These are phyloP conservation scores for Parnassius smintheus DNA, from an alignment of 2,888 invertebrate genomes.

Conservation along the genomic window DNA sequence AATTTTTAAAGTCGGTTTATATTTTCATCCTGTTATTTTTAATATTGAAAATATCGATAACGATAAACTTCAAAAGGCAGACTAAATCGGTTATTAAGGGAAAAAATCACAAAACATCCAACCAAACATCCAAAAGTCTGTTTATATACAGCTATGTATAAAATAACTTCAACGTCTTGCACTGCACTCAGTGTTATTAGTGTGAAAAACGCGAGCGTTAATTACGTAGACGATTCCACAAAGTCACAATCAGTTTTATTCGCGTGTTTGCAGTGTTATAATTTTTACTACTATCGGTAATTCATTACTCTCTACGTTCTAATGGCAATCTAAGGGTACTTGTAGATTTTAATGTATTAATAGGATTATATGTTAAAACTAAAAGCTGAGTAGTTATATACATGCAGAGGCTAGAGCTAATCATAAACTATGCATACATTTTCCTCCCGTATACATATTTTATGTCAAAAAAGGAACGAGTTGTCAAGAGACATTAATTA, in stretches of 20 bases:
- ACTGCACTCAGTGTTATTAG: constrained; percentile 27
- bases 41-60: no score
- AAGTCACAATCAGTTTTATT: background rate
- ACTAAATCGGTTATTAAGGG: no score
- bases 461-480: constrained; percentile 30
- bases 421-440: constrained; percentile 41
- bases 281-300: constrained; percentile 1
- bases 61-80: no score
- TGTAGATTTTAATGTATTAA: constrained; percentile 10
- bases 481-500: constrained; percentile 42
- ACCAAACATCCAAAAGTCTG: background rate
- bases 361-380: constrained; percentile 34
- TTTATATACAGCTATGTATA: constrained; percentile 8
- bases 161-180: constrained; percentile 32
- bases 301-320: constrained; percentile 3
- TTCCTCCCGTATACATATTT: constrained; percentile 36
- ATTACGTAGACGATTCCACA: constrained; percentile 4
- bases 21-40: no score
- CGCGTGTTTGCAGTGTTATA: constrained; percentile 8
- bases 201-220: constrained; percentile 17
- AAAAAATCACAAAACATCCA: background rate
- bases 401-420: constrained; percentile 45
- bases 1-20: no score
- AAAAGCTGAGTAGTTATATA: constrained; percentile 44
- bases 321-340: background rate